Conservation (phyloP, 2,888 invertebrate species). For the Metopia argyrocephala region DNA sequence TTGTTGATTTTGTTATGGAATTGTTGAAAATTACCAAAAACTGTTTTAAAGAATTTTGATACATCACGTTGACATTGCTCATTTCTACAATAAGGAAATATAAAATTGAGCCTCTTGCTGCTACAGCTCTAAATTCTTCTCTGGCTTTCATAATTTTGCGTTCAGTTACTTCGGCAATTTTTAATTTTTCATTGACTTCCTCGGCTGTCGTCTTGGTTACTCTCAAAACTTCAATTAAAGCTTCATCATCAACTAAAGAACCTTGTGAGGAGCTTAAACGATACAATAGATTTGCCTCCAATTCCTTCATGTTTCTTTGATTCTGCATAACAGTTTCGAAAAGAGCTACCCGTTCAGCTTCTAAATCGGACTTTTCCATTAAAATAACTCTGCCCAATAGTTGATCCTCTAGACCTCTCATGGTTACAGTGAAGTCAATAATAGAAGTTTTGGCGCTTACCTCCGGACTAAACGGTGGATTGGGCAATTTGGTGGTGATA, state of each 20-base stretch:
- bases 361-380: constrained; percentile 97
- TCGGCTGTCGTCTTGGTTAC: constrained; percentile 93
- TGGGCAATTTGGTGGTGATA: constrained; percentile 96
- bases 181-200: constrained; percentile 95
- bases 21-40: constrained; percentile 95
- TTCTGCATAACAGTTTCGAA: constrained; percentile 98
- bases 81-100: constrained; percentile 98
- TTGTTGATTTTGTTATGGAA: constrained; percentile 93
- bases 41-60: constrained; percentile 96
- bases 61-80: constrained; percentile 98
- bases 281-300: constrained; percentile 94
- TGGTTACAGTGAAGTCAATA: constrained; percentile 98
- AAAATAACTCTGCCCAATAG: constrained; percentile 94
- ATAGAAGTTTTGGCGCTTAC: constrained; percentile 97
- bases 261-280: constrained; percentile 96
- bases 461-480: constrained; percentile 98
- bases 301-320: constrained; percentile 96
- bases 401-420: constrained; percentile 97
- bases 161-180: constrained; percentile 95
- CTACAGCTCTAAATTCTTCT: constrained; percentile 97
- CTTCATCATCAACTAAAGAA: constrained; percentile 96
- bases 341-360: constrained; percentile 94
- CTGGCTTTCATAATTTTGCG: constrained; percentile 95
- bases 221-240: constrained; percentile 92
- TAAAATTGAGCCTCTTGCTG: constrained; percentile 94